Base-by-base conservation (phyloP, 2,888 invertebrate species). In the Drosophila kanekoi region DNA sequence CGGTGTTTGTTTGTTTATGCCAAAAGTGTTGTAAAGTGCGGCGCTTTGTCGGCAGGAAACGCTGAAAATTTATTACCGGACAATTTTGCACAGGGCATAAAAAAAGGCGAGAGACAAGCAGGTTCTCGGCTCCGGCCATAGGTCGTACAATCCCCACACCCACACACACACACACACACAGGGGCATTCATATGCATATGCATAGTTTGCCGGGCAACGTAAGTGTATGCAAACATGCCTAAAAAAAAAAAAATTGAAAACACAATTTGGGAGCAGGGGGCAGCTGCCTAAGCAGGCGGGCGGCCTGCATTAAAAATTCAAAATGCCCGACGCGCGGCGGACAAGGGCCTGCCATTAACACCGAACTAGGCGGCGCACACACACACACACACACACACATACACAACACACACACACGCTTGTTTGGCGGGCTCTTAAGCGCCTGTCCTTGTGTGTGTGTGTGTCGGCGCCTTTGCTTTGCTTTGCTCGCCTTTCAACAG, bases 61-160 rank as follows among this genome's bases (percentile, higher is more conserved):
- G 89, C 79, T 77, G 82, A 81, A 90, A 90, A 90, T 90, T 90
- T 91, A 90, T 91, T 91, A 87, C 87, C 90, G 87, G 84, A 87
- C 89, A 85, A 89, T 87, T 89, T 87, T 85, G 69, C 77, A 28
- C 74, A 72, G 60, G 73, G 72, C 79, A 75, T 68, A 69, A 73
- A 81, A 73, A 81, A 77, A 75, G 28, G 53, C 63, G 51, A 58
- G 64, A 60, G 38, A 74, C 75, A 61, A 64, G 44, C 28, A 8
- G 28, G 23, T 6, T 6, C 23, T 53, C 40, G 11, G 40, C 14
- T 38, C 28, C 58, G 49, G 38, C 51, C 48, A 44, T 40, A 14
- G 51, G 11, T 16, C 28, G 45, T 4, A 37, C 20, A 11, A 28
- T 2, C 0, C 53, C 18, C 38, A 47, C 41, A 48, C 45, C 20